A percentile compares a stretch with the other conserved stretches of the same genome.
Conservation (phyloP, 2,113 vertebrate species). For the Narcine bancroftii region DNA sequence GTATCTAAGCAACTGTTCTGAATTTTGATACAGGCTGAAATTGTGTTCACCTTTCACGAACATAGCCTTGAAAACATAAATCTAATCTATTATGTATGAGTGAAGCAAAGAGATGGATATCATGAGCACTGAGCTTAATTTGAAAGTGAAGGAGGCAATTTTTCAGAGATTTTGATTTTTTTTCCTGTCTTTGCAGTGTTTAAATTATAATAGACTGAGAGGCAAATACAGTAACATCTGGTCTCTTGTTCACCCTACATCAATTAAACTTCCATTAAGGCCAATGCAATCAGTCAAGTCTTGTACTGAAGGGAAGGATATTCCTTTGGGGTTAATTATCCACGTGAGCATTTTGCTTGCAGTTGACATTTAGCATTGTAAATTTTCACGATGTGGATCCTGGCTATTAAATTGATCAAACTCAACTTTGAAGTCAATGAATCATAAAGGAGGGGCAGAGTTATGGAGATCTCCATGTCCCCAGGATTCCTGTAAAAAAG, state of each 20-base stretch:
- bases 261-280: not conserved
- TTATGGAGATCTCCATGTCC: not conserved
- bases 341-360: not conserved
- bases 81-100: not conserved
- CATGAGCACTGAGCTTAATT: not conserved
- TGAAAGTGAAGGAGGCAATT: not conserved
- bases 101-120: not conserved
- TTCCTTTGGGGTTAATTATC: not conserved
- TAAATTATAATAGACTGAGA: not conserved
- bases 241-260: not conserved
- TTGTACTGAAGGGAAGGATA: not conserved
- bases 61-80: constrained; percentile 21
- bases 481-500: no score
- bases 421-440: not conserved
- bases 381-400: not conserved
- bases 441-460: not conserved
- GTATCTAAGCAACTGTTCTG: constrained; percentile 30
- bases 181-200: not conserved
- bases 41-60: not conserved
- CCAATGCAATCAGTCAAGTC: not conserved
- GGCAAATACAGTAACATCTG: not conserved
- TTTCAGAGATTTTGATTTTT: constrained; percentile 25
- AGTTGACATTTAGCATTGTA: not conserved
- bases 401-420: not conserved
- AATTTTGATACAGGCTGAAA: constrained; percentile 4